Percentiles rank a stretch among this genome's conserved stretches.
phyloP scores from a whole-genome alignment of 2,888 invertebrate genomes.

The Saturnia japonica region DNA sequence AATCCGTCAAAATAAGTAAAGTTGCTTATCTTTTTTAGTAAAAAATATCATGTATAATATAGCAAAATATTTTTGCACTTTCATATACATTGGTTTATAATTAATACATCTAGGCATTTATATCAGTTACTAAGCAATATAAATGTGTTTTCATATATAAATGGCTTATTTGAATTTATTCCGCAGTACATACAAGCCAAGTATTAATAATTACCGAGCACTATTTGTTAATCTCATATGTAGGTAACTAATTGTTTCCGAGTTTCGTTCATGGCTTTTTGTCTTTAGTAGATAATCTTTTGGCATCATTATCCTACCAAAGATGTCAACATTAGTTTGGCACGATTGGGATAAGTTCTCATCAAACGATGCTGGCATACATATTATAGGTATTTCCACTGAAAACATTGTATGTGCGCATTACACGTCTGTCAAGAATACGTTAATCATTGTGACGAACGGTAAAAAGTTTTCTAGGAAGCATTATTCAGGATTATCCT shows the following conservation, averaged over 20 bases:
- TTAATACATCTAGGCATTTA: background rate
- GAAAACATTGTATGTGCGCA: constrained; percentile 50
- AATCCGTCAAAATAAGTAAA: no score
- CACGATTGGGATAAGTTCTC: constrained; percentile 43
- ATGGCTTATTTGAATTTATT: background rate
- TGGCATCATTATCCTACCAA: constrained; percentile 54
- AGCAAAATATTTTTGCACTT: no score
- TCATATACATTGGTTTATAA: background rate
- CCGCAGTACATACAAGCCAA: background rate
- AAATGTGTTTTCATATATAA: background rate
- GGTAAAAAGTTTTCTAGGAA: constrained; percentile 14
- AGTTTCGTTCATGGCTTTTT: constrained; percentile 26
- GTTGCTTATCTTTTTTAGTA: no score
- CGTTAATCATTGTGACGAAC: constrained; percentile 61
- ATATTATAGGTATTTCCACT: constrained; percentile 43
- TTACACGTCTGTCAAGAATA: constrained; percentile 64
- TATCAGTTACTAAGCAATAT: background rate
- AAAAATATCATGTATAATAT: no score
- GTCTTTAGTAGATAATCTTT: constrained; percentile 40
- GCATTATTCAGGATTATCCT: constrained; percentile 6
- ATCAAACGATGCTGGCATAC: constrained; percentile 45
- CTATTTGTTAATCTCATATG: background rate
- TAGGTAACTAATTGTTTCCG: constrained; percentile 32
- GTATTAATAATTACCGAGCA: background rate
- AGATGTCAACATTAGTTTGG: constrained; percentile 57